A percentile compares a stretch with the other conserved stretches of the same genome.
Conservation (phyloP, 2,797 vertebrate species). For the Coreius guichenoti region DNA sequence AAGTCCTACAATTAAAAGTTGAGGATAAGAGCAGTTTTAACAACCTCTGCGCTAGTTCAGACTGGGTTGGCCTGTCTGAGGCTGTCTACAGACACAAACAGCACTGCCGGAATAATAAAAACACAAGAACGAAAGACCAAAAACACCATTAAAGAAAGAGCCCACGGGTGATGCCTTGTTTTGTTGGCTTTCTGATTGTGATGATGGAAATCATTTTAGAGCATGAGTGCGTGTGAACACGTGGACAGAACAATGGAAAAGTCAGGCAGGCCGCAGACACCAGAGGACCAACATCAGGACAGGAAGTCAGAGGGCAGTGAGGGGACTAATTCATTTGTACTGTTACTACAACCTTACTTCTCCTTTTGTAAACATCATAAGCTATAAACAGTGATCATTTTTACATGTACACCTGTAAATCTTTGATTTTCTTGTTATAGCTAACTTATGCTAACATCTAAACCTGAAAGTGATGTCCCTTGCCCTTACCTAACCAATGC, state of each 20-base stretch:
- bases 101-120: slow-evolving; percentile 69
- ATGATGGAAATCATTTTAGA: slow-evolving; percentile 83
- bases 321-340: background rate
- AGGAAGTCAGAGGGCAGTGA: slow-evolving; percentile 55
- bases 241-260: slow-evolving; percentile 60
- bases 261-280: slow-evolving; percentile 48
- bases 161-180: slow-evolving; percentile 69
- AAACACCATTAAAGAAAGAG: slow-evolving; percentile 63
- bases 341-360: background rate
- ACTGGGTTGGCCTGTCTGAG: slow-evolving; percentile 59
- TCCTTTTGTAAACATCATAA: background rate
- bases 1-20: slow-evolving; percentile 58
- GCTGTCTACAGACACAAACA: slow-evolving; percentile 57
- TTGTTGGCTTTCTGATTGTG: slow-evolving; percentile 71
- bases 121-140: slow-evolving; percentile 66
- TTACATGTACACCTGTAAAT: background rate
- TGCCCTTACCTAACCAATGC: background rate
- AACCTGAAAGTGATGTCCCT: slow-evolving; percentile 4
- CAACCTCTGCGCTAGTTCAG: slow-evolving; percentile 50
- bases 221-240: slow-evolving; percentile 72
- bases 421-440: background rate
- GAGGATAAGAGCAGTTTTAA: slow-evolving; percentile 58
- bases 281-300: slow-evolving; percentile 14
- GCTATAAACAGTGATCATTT: background rate
- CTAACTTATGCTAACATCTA: background rate